Evolutionary conservation across 2,888 invertebrate species (phyloP), one percentile per base, ranked within the genome.

Genomic region (Netelia melanura): DNA sequence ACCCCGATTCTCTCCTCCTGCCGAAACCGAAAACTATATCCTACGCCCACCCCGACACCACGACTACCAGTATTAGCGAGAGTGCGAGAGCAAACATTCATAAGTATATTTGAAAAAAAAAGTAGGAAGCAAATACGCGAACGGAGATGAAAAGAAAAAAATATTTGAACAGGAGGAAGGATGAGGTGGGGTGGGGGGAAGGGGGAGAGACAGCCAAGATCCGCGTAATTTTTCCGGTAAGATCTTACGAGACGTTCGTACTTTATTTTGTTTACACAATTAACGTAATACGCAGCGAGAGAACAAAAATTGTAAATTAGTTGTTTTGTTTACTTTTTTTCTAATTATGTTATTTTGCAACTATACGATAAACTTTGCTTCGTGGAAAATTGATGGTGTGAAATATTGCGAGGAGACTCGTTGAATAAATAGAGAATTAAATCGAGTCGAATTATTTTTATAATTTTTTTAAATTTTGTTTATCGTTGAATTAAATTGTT

Each of bases 11-110:
- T 43, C 38, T 38, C 38, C 38, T 38, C 38, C 38, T 38, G 38
- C 3, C 38, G 38, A 38, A 38, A 5, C 38, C 38, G 38, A 38
- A 21, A 21, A 38, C 38, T 38, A 38, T 38, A 38, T 38, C 38
- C 38, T 38, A 38, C 38, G 64, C 62, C 76, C n/a, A 2, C 11
- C 72, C 67, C 75, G 75, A 65, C 21, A 75, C 38, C 38, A 0
- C 79, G 82, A 72, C 85, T 82, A 85, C 85, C 58, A 79, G 85
- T 85, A 82, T 82, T 82, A 71, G 65, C 75, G 52, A 54, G 58
- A 72, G 30, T 65, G 52, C 74, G 75, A 58, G 75, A 58, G 17
- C 70, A 82, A 82, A 85, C 38, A 44, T 17, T 71, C 74, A 65
- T 79, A 81, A 81, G 75, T 75, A 78, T 75, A 65, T 77, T 80